Conservation (phyloP, 2,888 invertebrate species). For the Pristionchus arcanus region DNA sequence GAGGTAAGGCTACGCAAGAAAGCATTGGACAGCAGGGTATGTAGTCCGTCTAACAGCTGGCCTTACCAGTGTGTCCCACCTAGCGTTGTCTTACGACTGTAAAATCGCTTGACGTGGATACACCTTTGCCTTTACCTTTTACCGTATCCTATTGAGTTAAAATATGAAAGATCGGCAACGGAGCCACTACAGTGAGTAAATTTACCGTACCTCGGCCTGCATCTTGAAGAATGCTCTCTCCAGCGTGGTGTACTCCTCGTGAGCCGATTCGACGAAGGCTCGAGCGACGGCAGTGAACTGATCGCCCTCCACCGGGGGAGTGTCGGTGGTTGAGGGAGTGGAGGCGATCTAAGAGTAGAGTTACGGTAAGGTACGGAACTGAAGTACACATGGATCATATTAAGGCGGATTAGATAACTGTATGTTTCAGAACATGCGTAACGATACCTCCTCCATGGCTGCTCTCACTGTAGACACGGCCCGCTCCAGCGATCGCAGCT, state of each 20-base stretch:
- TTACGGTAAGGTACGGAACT: no score
- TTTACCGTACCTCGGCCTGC: constrained; percentile 71
- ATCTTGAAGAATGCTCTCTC: constrained; percentile 71
- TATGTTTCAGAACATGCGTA: not conserved
- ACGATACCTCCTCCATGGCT: constrained; percentile 25
- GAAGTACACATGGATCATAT: no score
- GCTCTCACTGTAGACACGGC: constrained; percentile 65
- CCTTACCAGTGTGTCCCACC: no score
- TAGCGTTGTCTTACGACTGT: no score
- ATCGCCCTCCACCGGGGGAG: constrained; percentile 57
- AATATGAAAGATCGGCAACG: no score
- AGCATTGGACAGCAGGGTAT: no score
- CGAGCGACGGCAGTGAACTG: constrained; percentile 70
- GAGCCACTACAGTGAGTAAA: no score
- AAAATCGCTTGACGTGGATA: no score
- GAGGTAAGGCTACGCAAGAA: no score
- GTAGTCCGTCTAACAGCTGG: no score
- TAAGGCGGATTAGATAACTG: not conserved
- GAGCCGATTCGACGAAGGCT: constrained; percentile 69
- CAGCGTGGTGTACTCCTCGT: constrained; percentile 67
- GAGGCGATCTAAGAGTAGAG: not conserved
- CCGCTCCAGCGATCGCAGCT: constrained; percentile 71
- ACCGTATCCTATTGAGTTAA: no score
- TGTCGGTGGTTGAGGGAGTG: not conserved
- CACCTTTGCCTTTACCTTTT: no score